phyloP scores from a whole-genome alignment of 2,888 invertebrate genomes.

The Mesopsocus fuscifrons region DNA sequence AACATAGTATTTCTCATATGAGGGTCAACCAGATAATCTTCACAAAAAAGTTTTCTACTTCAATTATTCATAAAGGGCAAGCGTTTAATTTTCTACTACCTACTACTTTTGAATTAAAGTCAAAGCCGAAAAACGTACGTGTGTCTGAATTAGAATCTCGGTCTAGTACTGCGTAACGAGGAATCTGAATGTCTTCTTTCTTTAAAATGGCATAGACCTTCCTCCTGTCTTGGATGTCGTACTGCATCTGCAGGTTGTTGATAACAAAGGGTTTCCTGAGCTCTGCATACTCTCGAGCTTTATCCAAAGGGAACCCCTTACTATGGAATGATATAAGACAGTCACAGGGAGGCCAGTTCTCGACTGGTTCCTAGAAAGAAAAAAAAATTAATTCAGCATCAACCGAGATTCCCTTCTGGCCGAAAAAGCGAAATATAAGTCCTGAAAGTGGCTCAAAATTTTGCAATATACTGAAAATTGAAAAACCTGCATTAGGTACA shows the following conservation, averaged over 20 bases:
- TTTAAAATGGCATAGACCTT: slow-evolving; percentile 90
- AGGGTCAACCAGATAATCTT: no score
- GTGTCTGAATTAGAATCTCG: no score
- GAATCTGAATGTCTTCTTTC: slow-evolving; percentile 90
- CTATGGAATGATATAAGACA: slow-evolving; percentile 97
- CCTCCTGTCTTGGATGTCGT: slow-evolving; percentile 86
- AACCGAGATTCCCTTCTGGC: no score
- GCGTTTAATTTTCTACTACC: no score
- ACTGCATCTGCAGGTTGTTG: slow-evolving; percentile 97
- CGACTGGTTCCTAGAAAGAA: slow-evolving; percentile 61
- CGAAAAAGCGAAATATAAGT: slow-evolving; percentile 3
- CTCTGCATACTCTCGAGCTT: slow-evolving; percentile 91
- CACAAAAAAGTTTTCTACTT: no score
- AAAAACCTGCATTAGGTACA: no score
- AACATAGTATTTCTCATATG: no score
- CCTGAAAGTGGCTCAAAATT: neutral
- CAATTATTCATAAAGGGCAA: no score
- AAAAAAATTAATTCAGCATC: slow-evolving; percentile 1
- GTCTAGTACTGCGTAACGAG: slow-evolving; percentile 90
- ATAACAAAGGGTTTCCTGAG: slow-evolving; percentile 89
- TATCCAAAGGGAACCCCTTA: slow-evolving; percentile 94
- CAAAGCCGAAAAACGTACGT: no score
- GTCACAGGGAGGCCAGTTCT: slow-evolving; percentile 96
- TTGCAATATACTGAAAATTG: no score
- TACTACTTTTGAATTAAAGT: no score